Conservation (phyloP, 2,113 vertebrate genomes). For the Calyptomena viridis region DNA sequence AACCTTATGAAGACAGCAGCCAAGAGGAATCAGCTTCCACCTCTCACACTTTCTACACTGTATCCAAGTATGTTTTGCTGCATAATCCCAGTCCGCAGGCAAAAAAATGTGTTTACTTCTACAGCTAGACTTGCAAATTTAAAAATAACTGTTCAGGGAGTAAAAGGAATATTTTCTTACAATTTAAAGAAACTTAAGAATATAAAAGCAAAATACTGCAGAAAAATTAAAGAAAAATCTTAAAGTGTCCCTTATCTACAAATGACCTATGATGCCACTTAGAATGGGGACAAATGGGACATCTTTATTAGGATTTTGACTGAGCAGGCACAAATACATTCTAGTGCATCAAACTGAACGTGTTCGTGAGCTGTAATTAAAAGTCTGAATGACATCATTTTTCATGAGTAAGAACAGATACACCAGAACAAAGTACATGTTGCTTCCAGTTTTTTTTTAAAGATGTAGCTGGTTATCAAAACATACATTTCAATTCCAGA, state of each 20-base stretch:
- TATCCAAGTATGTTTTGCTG: background rate
- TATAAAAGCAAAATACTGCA: background rate
- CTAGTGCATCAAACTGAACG: background rate
- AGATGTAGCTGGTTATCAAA: background rate
- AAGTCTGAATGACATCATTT: background rate
- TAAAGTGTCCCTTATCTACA: background rate
- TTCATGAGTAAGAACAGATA: background rate
- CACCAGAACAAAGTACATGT: background rate
- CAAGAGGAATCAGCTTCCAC: background rate
- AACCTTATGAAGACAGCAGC: background rate
- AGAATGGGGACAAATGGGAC: background rate
- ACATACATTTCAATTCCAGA: background rate
- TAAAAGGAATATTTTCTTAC: background rate
- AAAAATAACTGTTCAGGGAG: background rate
- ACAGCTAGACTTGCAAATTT: background rate
- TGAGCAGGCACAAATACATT: background rate
- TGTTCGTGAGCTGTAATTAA: background rate
- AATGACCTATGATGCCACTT: background rate
- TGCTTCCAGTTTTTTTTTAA: background rate
- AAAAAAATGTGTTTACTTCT: background rate
- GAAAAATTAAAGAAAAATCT: background rate
- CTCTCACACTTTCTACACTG: background rate
- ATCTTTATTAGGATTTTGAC: background rate
- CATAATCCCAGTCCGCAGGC: background rate
- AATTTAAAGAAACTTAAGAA: background rate